phyloP scores from a whole-genome alignment of 2,888 invertebrate genomes.

The Nomada ferruginata region DNA sequence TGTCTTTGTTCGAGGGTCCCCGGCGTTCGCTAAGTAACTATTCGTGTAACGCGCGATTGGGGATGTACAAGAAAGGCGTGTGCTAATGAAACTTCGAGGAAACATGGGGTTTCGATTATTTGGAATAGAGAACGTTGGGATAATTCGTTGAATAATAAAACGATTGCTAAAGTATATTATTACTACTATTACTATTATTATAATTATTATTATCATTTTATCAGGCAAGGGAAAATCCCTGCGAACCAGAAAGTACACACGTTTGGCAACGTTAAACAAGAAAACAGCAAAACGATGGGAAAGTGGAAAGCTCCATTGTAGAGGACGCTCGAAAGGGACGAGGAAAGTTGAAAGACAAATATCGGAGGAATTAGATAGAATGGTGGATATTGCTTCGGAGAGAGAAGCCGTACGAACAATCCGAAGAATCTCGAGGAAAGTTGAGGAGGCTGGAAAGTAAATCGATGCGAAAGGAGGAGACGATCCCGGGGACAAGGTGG shows the following conservation, averaged over 20 bases:
- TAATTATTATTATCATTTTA: too few relatives aligned
- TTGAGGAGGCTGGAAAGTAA: constrained; percentile 35
- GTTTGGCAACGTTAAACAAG: too few relatives aligned
- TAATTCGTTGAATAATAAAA: too few relatives aligned
- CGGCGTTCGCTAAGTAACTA: constrained; percentile 11
- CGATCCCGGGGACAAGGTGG: neutral
- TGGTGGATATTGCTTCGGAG: neutral
- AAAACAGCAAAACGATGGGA: too few relatives aligned
- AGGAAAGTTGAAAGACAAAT: constrained; percentile 36
- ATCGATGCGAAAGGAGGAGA: constrained; percentile 13
- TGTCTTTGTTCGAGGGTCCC: constrained; percentile 71
- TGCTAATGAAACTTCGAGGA: neutral
- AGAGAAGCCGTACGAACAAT: constrained; percentile 9
- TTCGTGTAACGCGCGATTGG: constrained; percentile 27
- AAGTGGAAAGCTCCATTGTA: too few relatives aligned
- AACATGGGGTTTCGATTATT: neutral
- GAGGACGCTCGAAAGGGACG: too few relatives aligned
- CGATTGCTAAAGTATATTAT: too few relatives aligned
- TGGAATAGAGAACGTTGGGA: too few relatives aligned
- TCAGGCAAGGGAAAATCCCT: too few relatives aligned
- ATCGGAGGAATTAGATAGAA: constrained; percentile 39
- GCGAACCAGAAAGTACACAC: too few relatives aligned
- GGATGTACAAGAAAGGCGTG: constrained; percentile 1
- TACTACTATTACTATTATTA: too few relatives aligned
- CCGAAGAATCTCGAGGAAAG: constrained; percentile 25